Evolutionary conservation across 1,140 invertebrate species (phyloP).

Genomic region (Macrostomum lignano): DNA sequence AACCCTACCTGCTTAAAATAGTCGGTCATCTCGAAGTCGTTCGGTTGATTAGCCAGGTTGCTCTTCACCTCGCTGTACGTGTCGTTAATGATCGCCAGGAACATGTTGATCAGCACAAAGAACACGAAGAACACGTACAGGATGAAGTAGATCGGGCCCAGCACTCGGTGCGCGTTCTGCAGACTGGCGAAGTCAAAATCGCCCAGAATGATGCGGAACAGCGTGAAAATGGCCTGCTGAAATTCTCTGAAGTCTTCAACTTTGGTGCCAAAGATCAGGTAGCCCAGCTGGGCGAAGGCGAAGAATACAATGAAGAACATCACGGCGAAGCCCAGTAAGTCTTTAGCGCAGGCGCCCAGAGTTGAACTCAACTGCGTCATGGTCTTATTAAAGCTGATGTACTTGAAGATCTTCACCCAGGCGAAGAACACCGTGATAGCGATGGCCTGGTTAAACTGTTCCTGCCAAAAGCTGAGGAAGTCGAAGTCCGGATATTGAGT

Average conservation of each 20-base stretch:
- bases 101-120: slow-evolving; percentile 54
- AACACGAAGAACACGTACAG: slow-evolving; percentile 50
- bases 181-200: slow-evolving; percentile 47
- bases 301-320: too few species aligned
- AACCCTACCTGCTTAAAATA: slow-evolving; percentile 3
- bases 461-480: slow-evolving; percentile 7
- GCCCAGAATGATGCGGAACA: slow-evolving; percentile 45
- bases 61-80: slow-evolving; percentile 11
- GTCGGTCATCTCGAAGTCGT: slow-evolving; percentile 4
- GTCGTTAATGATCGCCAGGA: slow-evolving; percentile 52
- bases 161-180: slow-evolving; percentile 37
- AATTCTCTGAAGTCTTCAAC: too few species aligned
- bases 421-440: slow-evolving; percentile 9
- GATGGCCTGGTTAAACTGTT: slow-evolving; percentile 8
- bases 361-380: too few species aligned
- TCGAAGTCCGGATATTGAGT: slow-evolving; percentile 8
- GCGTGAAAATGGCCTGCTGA: slow-evolving; percentile 38
- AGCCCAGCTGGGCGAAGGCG: too few species aligned
- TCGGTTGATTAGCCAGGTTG: background rate
- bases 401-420: slow-evolving; percentile 11
- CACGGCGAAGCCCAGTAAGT: too few species aligned
- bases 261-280: too few species aligned
- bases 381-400: too few species aligned
- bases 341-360: too few species aligned
- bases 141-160: slow-evolving; percentile 50